Conservation (phyloP, 1,140 invertebrate genomes). For the Drosophila ohnishii region DNA sequence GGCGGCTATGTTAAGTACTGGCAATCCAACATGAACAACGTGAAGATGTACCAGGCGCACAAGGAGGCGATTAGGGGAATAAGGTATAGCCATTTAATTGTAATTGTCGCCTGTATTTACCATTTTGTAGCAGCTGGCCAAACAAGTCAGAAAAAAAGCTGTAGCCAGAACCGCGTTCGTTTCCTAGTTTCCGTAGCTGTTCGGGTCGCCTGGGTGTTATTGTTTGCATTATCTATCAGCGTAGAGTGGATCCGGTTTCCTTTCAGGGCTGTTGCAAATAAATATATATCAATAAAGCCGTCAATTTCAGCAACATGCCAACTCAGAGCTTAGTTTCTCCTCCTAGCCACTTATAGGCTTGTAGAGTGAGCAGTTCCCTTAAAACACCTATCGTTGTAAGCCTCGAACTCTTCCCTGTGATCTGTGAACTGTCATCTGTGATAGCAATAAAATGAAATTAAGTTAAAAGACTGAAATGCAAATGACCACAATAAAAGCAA, state of each 20-base stretch:
- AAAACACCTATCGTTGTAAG: constrained; percentile 29
- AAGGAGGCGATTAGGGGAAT: constrained; percentile 99
- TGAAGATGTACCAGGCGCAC: constrained; percentile 99
- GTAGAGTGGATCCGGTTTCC: constrained; percentile 33
- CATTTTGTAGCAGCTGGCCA: constrained; percentile 61
- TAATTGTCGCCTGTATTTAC: constrained; percentile 68
- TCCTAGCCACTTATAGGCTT: constrained; percentile 2
- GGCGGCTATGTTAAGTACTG: constrained; percentile 99
- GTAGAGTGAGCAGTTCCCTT: background rate
- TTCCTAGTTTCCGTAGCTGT: constrained; percentile 5
- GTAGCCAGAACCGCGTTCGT: constrained; percentile 24
- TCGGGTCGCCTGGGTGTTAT: constrained; percentile 19
- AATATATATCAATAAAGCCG: constrained; percentile 60
- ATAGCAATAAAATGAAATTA: constrained; percentile 46
- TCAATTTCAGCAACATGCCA: constrained; percentile 59
- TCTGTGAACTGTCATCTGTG: constrained; percentile 26
- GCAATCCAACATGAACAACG: constrained; percentile 99
- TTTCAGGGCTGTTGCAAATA: constrained; percentile 54
- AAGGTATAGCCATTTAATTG: constrained; percentile 88
- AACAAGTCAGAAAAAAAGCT: constrained; percentile 20
- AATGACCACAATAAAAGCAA: constrained; percentile 62
- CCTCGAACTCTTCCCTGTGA: constrained; percentile 9
- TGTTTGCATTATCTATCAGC: constrained; percentile 1
- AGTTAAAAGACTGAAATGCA: constrained; percentile 51
- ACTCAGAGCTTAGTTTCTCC: constrained; percentile 1